Conservation (phyloP, 2,888 invertebrate species). For the Tineola bisselliella region DNA sequence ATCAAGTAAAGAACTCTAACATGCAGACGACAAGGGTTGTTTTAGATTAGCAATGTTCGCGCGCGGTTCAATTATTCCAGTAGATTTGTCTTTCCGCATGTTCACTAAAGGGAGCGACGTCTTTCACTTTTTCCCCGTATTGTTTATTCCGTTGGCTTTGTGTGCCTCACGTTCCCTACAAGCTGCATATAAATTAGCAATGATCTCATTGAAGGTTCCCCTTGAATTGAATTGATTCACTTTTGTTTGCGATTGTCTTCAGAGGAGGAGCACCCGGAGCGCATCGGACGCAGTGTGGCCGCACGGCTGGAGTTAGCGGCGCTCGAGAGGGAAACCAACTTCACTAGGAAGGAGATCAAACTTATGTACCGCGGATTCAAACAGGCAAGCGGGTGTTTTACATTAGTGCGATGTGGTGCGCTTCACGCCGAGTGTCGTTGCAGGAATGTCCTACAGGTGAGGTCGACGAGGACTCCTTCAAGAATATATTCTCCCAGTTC, state of each 20-base stretch:
- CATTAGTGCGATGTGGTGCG: too few relatives aligned
- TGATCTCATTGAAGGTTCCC: too few relatives aligned
- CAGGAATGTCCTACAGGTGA: conserved; percentile 87
- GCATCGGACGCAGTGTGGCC: conserved; percentile 44
- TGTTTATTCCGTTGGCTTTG: too few relatives aligned
- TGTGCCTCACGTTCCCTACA: too few relatives aligned
- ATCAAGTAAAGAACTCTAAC: too few relatives aligned
- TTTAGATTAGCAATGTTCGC: neutral
- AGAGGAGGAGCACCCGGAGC: conserved; percentile 79
- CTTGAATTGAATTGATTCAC: too few relatives aligned
- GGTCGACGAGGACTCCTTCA: conserved; percentile 88
- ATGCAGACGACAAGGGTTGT: too few relatives aligned
- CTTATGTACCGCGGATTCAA: conserved; percentile 92
- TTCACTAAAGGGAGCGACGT: too few relatives aligned
- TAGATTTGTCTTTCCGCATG: conserved; percentile 22
- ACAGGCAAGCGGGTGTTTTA: conserved; percentile 74
- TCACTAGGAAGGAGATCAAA: conserved; percentile 85
- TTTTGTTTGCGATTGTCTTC: conserved; percentile 33
- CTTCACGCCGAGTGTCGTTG: conserved; percentile 18
- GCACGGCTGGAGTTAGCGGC: conserved; percentile 79
- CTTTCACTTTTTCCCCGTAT: too few relatives aligned
- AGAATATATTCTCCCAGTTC: conserved; percentile 88
- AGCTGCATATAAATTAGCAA: too few relatives aligned
- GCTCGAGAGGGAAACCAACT: conserved; percentile 80
- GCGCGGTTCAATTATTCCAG: too few relatives aligned